These are phyloP conservation scores for Cottoperca gobio DNA, from an alignment of 2,797 vertebrate species.

Conservation along the genomic window DNA sequence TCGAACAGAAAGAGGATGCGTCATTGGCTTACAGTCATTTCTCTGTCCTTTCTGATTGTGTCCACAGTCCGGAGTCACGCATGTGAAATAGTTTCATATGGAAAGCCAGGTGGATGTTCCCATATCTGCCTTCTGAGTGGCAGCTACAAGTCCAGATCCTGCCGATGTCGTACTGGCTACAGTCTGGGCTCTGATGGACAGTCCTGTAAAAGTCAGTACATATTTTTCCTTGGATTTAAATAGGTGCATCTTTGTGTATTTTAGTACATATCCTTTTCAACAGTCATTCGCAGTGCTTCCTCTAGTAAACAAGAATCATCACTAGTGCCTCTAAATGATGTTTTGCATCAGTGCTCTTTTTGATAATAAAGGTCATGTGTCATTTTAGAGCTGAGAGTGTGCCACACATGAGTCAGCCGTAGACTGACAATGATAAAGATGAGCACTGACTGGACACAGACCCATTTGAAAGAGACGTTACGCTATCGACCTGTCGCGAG, in stretches of 20 bases:
- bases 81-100: constrained; percentile 89
- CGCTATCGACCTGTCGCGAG: constrained; percentile 68
- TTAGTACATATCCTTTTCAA: background rate
- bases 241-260: background rate
- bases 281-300: background rate
- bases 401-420: constrained; percentile 7
- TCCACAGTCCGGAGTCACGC: constrained; percentile 92
- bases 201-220: constrained; percentile 97
- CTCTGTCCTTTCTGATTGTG: constrained; percentile 36
- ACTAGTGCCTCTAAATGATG: constrained; percentile 12
- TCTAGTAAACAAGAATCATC: constrained; percentile 11
- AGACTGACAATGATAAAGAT: constrained; percentile 71
- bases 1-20: background rate
- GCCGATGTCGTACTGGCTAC: constrained; percentile 95
- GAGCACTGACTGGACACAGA: constrained; percentile 54
- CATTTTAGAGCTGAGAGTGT: constrained; percentile 25
- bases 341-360: constrained; percentile 14
- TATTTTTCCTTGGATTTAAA: constrained; percentile 11
- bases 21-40: constrained; percentile 21
- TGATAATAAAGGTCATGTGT: constrained; percentile 55
- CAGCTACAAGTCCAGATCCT: constrained; percentile 95
- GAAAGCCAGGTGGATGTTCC: constrained; percentile 91
- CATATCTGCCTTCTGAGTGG: constrained; percentile 96
- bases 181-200: constrained; percentile 91
- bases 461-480: constrained; percentile 69